A percentile compares a stretch with the other conserved stretches of the same genome.
phyloP scores from a whole-genome alignment of 1,140 invertebrate genomes.

The Achroia grisella region DNA sequence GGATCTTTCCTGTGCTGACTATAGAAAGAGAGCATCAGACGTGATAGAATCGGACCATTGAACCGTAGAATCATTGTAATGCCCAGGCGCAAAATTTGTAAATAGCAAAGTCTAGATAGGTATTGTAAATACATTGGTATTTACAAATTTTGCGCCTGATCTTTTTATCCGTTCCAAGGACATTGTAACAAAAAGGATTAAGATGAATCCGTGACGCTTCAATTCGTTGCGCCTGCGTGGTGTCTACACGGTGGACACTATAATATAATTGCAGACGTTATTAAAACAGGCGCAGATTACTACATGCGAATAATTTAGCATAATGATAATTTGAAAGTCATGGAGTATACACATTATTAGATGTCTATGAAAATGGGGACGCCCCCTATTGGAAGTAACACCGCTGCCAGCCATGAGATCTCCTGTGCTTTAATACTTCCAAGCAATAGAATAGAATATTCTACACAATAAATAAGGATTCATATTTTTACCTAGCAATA shows the following conservation, averaged over 20 bases:
- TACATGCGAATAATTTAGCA: neutral
- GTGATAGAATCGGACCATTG: constrained; percentile 50
- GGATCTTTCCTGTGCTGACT: constrained; percentile 26
- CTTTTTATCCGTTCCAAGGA: constrained; percentile 57
- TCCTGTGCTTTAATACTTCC: too few species aligned
- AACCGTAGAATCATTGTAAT: constrained; percentile 61
- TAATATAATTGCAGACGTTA: constrained; percentile 31
- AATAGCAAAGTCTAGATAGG: constrained; percentile 64
- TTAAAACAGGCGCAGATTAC: constrained; percentile 29
- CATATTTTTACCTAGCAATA: too few species aligned
- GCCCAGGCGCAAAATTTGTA: constrained; percentile 62
- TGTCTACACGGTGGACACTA: constrained; percentile 15
- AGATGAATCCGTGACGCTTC: constrained; percentile 29
- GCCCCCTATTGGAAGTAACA: too few species aligned
- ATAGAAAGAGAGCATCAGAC: constrained; percentile 30
- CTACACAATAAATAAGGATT: too few species aligned
- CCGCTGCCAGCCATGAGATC: too few species aligned
- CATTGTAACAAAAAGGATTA: constrained; percentile 35
- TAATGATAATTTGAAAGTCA: constrained; percentile 19
- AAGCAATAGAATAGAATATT: too few species aligned
- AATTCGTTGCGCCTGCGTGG: constrained; percentile 48
- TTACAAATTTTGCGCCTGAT: too few species aligned
- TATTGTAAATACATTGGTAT: too few species aligned
- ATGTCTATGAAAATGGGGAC: too few species aligned
- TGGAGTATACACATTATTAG: too few species aligned